A percentile compares a stretch with the other conserved stretches of the same genome.
phyloP scores from a whole-genome alignment of 2,888 invertebrate species.

The Apodemia duryi region DNA sequence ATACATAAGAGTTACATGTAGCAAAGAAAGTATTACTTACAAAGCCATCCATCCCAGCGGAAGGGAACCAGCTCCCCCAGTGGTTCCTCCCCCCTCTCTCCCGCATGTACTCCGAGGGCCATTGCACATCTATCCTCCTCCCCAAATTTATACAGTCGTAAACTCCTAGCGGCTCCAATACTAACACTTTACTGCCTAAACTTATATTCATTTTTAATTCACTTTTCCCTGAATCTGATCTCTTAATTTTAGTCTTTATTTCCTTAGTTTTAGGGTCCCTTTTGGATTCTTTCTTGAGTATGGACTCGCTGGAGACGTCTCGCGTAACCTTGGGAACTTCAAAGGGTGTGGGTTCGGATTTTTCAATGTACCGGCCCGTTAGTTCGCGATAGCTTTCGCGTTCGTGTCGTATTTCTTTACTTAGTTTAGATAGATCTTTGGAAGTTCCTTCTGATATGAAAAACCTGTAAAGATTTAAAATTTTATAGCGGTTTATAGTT shows the following conservation, averaged over 20 bases:
- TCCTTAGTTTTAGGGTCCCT: conserved; percentile 60
- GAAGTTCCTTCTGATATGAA: conserved; percentile 66
- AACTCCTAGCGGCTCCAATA: conserved; percentile 79
- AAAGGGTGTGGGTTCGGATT: conserved; percentile 52
- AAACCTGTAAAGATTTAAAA: conserved; percentile 43
- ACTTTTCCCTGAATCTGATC: conserved; percentile 63
- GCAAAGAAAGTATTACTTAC: conserved; percentile 54
- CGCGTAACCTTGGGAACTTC: conserved; percentile 58
- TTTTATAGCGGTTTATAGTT: no score
- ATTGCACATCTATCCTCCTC: conserved; percentile 94
- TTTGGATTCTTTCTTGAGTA: conserved; percentile 49
- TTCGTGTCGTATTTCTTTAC: conserved; percentile 71
- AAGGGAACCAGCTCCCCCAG: conserved; percentile 94
- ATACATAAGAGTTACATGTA: no score
- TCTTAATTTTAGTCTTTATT: conserved; percentile 64
- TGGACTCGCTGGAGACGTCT: conserved; percentile 55
- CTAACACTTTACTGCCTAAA: conserved; percentile 69
- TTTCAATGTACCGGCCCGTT: conserved; percentile 68
- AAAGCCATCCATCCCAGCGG: conserved; percentile 94
- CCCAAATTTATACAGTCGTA: conserved; percentile 96
- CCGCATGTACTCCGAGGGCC: conserved; percentile 95
- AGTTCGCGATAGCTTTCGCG: conserved; percentile 70
- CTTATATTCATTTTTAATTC: conserved; percentile 63
- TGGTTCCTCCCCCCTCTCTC: conserved; percentile 91
- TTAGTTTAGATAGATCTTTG: conserved; percentile 66